These are phyloP conservation scores for Malurus cyaneus DNA, from an alignment of 2,113 vertebrate species.

Conservation along the genomic window DNA sequence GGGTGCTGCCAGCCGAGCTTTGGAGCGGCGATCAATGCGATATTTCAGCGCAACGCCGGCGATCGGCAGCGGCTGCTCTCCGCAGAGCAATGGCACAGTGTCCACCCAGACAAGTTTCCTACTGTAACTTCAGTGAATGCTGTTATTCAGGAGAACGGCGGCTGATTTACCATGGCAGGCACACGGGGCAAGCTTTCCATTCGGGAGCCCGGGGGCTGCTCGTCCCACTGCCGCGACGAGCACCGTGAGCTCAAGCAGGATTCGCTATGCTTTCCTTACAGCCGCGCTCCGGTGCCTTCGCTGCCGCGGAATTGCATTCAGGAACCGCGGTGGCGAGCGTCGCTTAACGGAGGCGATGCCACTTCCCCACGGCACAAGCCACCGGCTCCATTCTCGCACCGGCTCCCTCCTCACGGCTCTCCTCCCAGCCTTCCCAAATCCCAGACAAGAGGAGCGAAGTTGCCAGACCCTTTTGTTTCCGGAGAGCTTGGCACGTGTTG, in stretches of 20 bases:
- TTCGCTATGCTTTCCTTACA: neutral
- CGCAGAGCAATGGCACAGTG: slow-evolving; percentile 8
- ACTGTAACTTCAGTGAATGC: slow-evolving; percentile 49
- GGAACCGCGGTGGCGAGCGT: neutral
- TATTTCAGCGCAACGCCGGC: neutral
- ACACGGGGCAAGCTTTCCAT: neutral
- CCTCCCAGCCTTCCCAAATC: neutral
- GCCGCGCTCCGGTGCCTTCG: neutral
- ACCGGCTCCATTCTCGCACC: neutral
- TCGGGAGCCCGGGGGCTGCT: neutral
- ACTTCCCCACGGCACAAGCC: neutral
- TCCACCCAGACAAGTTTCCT: slow-evolving; percentile 48
- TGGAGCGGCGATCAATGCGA: neutral
- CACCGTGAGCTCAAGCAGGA: neutral
- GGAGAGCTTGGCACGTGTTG: slow-evolving; percentile 32
- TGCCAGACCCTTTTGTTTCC: slow-evolving; percentile 45
- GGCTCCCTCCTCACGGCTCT: neutral
- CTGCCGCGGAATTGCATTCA: neutral
- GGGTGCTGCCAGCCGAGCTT: neutral
- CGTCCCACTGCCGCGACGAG: neutral
- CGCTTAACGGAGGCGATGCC: neutral
- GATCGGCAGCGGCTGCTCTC: neutral
- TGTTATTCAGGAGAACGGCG: slow-evolving; percentile 6
- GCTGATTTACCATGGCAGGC: slow-evolving; percentile 30
- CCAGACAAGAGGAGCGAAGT: neutral